Evolutionary conservation across 1,140 invertebrate species (phyloP).

Genomic region (Trichonephila clavata): DNA sequence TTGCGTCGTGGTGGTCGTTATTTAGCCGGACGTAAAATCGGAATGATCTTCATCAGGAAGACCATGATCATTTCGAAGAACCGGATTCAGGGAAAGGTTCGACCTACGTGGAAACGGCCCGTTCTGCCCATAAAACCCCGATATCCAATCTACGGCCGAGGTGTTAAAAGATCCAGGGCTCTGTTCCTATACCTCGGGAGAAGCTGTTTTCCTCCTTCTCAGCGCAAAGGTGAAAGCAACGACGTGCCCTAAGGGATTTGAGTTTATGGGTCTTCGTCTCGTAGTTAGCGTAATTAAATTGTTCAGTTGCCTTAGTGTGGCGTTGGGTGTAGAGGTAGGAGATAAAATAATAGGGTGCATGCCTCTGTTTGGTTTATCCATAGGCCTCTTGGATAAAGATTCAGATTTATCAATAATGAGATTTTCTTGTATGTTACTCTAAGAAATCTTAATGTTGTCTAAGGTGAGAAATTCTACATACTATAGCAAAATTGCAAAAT

Average conservation of each 20-base stretch:
- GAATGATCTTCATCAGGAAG: conserved; percentile 56
- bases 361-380: background rate
- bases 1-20: conserved; percentile 35
- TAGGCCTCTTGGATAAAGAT: background rate
- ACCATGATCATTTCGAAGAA: conserved; percentile 50
- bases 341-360: conserved; percentile 9
- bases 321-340: background rate
- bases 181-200: background rate
- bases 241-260: conserved; percentile 8
- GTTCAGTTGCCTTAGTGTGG: conserved; percentile 4
- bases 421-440: background rate
- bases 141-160: conserved; percentile 63
- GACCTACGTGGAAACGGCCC: conserved; percentile 43
- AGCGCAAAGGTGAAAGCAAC: background rate
- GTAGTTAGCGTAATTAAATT: conserved; percentile 73
- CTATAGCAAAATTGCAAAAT: too few species aligned
- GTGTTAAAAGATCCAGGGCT: conserved; percentile 39
- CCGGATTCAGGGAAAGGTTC: conserved; percentile 12
- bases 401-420: background rate
- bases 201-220: conserved; percentile 20
- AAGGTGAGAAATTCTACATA: too few species aligned
- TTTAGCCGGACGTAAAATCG: conserved; percentile 64
- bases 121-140: conserved; percentile 50
- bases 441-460: too few species aligned
- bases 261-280: conserved; percentile 53